Base-by-base conservation (phyloP, 2,113 vertebrate species). In the Sterrhoptilus dennistouni region DNA sequence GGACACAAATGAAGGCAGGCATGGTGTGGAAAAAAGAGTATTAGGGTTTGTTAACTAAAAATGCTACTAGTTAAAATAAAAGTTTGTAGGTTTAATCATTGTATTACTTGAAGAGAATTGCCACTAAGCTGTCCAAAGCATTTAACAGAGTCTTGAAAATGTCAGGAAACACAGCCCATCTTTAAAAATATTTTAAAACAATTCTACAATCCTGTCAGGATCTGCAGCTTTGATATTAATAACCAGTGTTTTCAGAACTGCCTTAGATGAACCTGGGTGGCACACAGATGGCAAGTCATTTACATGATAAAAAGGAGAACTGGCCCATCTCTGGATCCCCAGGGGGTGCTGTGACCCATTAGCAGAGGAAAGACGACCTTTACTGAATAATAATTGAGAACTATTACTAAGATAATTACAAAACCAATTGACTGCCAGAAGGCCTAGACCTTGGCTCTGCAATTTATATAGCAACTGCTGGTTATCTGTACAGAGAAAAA, bases 361-460 rank as follows among this genome's bases (percentile, higher is more conserved):
- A 96, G 96, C 91, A 94, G 82, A 95, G 77, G 60, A 97, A 97
- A 86, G 57, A 57, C 4, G 89, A 96, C 96, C 95, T 97, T 97
- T 94, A 93, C 79, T 97, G 97, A 98, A 98, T 98, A 97, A 97
- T 98, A 97, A 98, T 97, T 92, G 97, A 96, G 95, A 96, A 87
- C 97, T 97, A 98, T 98, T 98, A 97, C 95, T 96, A 97, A 97
- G 97, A 97, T 98, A 98, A 98, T 98, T 98, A 98, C 95, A 98
- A 97, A 98, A 95, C 83, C 95, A 96, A 97, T 96, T 95, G 96
- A 92, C 89, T 97, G 89, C 96, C 95, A 96, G 94, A 97, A 95
- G 93, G 96, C 91, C 94, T 91, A 96, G 96, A 98, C 96, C 97
- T 97, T 94, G 82, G 91, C 89, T 97, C 92, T 83, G 95, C 92